These are phyloP conservation scores for Nycteola revayana DNA, from an alignment of 2,888 invertebrate genomes.

Conservation along the genomic window DNA sequence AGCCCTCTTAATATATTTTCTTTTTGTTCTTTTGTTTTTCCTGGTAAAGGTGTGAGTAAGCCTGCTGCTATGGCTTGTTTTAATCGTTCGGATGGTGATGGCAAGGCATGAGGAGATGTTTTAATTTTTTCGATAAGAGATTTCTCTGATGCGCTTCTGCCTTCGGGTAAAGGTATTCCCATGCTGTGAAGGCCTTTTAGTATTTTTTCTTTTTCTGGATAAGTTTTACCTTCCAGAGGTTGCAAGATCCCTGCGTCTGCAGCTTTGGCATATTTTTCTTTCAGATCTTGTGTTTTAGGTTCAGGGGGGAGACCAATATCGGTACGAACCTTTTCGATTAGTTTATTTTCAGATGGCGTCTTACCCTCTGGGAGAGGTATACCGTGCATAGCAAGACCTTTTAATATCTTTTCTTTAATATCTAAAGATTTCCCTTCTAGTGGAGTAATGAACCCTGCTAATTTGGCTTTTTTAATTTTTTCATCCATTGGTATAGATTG, in stretches of 20 bases:
- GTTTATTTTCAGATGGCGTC: slow-evolving; percentile 29
- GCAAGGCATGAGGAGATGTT: too few species aligned
- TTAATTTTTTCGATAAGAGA: slow-evolving; percentile 1
- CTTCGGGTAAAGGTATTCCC: slow-evolving; percentile 28
- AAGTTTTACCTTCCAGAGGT: slow-evolving; percentile 27
- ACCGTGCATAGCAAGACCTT: slow-evolving; percentile 1
- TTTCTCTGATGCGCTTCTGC: slow-evolving; percentile 7
- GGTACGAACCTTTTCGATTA: slow-evolving; percentile 14
- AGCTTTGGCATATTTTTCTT: slow-evolving; percentile 31
- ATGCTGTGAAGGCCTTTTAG: slow-evolving; percentile 21
- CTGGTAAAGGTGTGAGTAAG: too few species aligned
- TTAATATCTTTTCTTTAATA: slow-evolving; percentile 3
- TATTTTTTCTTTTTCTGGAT: slow-evolving; percentile 32
- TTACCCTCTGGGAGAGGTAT: slow-evolving; percentile 13
- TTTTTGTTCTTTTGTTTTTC: slow-evolving; percentile 28
- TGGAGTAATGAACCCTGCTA: not conserved
- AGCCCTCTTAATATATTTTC: slow-evolving; percentile 33
- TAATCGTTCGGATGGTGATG: too few species aligned
- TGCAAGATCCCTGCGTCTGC: slow-evolving; percentile 26
- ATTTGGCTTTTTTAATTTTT: too few species aligned
- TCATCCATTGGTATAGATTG: not conserved
- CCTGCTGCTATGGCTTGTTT: too few species aligned
- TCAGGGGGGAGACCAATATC: slow-evolving; percentile 28
- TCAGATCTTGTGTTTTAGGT: slow-evolving; percentile 17
- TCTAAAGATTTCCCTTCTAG: slow-evolving; percentile 4